phyloP scores from a whole-genome alignment of 1,140 invertebrate species.

The Nephotettix cincticeps region DNA sequence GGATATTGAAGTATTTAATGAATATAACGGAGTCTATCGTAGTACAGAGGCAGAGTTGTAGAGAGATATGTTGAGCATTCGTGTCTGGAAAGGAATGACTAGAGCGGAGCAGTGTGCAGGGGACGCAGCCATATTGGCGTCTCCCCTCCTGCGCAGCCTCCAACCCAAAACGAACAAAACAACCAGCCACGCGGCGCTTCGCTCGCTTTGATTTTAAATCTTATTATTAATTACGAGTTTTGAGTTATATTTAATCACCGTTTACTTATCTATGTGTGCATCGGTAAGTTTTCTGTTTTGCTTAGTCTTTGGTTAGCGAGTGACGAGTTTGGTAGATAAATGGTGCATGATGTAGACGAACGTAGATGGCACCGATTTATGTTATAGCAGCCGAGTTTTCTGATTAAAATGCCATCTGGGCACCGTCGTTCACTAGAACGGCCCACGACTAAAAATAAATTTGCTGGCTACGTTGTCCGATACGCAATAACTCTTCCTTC shows the following conservation, averaged over 20 bases:
- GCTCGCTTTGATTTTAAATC: conserved; percentile 1
- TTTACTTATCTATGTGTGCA: background rate
- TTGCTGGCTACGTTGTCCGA: background rate
- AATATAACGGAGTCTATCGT: too few relatives aligned
- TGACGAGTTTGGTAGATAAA: background rate
- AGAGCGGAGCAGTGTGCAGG: background rate
- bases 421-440: background rate
- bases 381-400: background rate
- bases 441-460: conserved; percentile 5
- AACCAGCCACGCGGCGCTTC: background rate
- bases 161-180: conserved; percentile 4
- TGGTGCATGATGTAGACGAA: background rate
- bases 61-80: too few relatives aligned
- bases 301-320: background rate
- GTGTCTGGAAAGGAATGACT: background rate
- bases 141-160: background rate
- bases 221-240: conserved; percentile 4
- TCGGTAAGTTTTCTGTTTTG: conserved; percentile 18
- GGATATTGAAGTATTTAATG: too few relatives aligned
- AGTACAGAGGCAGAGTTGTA: too few relatives aligned
- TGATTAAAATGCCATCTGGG: conserved; percentile 1
- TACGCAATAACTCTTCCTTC: too few relatives aligned
- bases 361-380: background rate
- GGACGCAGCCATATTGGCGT: conserved; percentile 7
- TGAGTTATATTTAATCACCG: background rate